These are phyloP conservation scores for Crotalus viridis DNA, from an alignment of 2,113 vertebrate species.

Conservation along the genomic window DNA sequence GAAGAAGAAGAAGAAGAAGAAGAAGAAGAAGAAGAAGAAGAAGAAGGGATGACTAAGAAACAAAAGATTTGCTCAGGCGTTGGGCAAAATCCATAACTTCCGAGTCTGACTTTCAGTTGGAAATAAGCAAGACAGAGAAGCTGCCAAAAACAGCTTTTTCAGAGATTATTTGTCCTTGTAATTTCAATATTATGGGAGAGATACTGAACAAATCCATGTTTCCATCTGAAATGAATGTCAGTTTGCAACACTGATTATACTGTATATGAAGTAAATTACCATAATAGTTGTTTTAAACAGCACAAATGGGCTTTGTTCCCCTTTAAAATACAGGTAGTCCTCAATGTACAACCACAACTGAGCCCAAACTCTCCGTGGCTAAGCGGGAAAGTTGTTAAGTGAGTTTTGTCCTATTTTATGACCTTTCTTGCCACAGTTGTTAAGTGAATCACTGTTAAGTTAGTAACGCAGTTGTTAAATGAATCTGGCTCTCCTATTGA, in stretches of 20 bases:
- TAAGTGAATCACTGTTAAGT: not conserved
- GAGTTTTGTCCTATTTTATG: not conserved
- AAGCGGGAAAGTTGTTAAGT: not conserved
- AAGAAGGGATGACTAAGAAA: not conserved
- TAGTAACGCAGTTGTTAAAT: not conserved
- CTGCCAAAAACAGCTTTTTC: not conserved
- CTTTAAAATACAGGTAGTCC: not conserved
- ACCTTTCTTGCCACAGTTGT: not conserved
- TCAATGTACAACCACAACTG: not conserved
- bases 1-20: no score
- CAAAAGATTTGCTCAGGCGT: slow-evolving; percentile 32
- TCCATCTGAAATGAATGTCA: not conserved
- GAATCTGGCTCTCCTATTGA: not conserved
- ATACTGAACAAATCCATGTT: not conserved
- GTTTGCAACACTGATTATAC: not conserved
- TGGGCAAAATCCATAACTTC: slow-evolving; percentile 29
- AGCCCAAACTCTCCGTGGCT: not conserved
- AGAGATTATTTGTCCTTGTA: not conserved
- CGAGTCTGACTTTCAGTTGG: not conserved
- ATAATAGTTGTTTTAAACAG: not conserved
- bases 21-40: no score
- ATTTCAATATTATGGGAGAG: not conserved
- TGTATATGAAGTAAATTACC: not conserved
- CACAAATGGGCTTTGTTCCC: not conserved
- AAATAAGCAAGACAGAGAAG: not conserved